Evolutionary conservation across 1,140 invertebrate genomes (phyloP).

Genomic region (Ruditapes philippinarum): DNA sequence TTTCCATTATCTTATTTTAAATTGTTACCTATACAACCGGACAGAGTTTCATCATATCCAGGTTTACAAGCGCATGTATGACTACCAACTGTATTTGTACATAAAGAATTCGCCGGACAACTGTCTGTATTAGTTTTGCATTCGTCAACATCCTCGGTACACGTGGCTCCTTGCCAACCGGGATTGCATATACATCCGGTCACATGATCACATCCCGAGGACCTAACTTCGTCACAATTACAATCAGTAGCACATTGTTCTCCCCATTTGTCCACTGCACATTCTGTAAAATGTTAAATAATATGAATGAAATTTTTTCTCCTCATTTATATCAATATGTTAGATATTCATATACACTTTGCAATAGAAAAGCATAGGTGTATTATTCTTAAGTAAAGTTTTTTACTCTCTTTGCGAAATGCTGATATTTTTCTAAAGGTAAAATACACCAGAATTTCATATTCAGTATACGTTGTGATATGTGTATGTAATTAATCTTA

Average conservation of each 20-base stretch:
- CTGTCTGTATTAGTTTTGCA: not conserved
- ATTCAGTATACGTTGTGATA: no score
- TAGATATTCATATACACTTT: no score
- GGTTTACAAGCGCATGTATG: not conserved
- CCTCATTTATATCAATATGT: no score
- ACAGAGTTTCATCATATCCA: not conserved
- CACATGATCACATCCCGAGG: not conserved
- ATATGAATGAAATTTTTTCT: no score
- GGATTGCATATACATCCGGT: not conserved
- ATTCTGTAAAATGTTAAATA: not conserved
- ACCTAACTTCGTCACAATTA: not conserved
- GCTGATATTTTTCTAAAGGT: no score
- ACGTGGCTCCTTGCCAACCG: not conserved
- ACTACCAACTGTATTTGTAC: not conserved
- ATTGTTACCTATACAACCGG: not conserved
- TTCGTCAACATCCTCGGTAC: not conserved
- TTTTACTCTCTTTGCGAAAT: no score
- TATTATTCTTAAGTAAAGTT: no score
- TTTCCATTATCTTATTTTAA: no score
- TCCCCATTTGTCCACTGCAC: not conserved
- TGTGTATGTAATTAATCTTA: no score
- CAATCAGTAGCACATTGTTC: not conserved
- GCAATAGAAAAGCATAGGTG: no score
- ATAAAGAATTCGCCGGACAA: not conserved
- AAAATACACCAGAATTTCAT: no score